phyloP scores from a whole-genome alignment of 2,888 invertebrate genomes.

The Nasonovia ribisnigri region DNA sequence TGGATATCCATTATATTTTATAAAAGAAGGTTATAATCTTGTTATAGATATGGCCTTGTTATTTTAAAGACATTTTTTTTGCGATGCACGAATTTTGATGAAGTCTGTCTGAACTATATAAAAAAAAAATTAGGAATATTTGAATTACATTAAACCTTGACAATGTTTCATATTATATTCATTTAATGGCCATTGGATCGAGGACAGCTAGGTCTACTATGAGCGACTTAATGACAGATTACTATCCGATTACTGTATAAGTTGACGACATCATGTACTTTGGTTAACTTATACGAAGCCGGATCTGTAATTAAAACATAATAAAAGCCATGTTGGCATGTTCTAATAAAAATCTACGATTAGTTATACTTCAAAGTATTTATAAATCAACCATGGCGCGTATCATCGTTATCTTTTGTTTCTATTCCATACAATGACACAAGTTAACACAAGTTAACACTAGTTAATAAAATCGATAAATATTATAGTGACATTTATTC shows the following conservation, averaged over 20 bases:
- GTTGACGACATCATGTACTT: constrained; percentile 26
- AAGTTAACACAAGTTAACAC: neutral
- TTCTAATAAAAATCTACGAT: neutral
- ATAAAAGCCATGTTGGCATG: neutral
- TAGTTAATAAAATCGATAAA: neutral
- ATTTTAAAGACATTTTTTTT: constrained; percentile 27
- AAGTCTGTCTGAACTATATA: constrained; percentile 2
- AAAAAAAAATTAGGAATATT: constrained; percentile 43
- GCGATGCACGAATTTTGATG: constrained; percentile 35
- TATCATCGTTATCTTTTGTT: neutral
- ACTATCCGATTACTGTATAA: constrained; percentile 44
- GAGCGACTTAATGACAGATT: constrained; percentile 40
- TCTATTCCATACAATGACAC: neutral
- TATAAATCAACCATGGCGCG: neutral
- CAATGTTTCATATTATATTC: constrained; percentile 34
- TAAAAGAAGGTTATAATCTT: constrained; percentile 49
- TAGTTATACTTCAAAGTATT: neutral
- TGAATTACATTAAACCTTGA: constrained; percentile 46
- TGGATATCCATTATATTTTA: neutral
- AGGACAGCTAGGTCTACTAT: constrained; percentile 59
- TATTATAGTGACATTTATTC: neutral
- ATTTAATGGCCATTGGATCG: constrained; percentile 53
- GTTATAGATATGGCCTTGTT: constrained; percentile 34
- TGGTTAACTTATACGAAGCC: neutral
- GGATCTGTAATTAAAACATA: constrained; percentile 31